These are phyloP conservation scores for Hesperia comma DNA, from an alignment of 2,888 invertebrate genomes.

Conservation along the genomic window DNA sequence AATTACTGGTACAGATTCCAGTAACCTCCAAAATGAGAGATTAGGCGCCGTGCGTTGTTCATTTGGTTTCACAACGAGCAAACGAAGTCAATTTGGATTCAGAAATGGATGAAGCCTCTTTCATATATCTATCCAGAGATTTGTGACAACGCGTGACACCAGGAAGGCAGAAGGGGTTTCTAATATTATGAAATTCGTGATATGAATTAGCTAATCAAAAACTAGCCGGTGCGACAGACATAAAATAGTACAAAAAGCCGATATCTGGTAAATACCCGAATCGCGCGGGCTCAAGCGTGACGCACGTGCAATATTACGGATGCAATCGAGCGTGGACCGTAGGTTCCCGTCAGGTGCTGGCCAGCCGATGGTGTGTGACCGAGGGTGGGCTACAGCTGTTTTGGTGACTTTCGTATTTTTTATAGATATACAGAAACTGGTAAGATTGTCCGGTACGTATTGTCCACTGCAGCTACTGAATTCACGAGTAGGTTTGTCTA, in stretches of 20 bases:
- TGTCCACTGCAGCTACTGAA: background rate
- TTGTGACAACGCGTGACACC: too few relatives aligned
- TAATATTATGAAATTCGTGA: too few relatives aligned
- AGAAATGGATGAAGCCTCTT: too few relatives aligned
- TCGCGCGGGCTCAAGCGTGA: slow-evolving; percentile 3
- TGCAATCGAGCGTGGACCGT: slow-evolving; percentile 46
- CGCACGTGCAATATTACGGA: slow-evolving; percentile 42
- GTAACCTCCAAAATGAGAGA: too few relatives aligned
- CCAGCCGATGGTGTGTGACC: slow-evolving; percentile 21
- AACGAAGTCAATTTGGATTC: too few relatives aligned
- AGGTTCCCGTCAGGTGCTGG: slow-evolving; percentile 34
- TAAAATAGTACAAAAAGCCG: background rate
- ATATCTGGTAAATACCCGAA: slow-evolving; percentile 2
- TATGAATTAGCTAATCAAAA: background rate
- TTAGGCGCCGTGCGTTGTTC: too few relatives aligned
- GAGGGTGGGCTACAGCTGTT: slow-evolving; percentile 21
- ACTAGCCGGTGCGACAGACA: background rate
- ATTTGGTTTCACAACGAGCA: too few relatives aligned
- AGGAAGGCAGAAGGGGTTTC: too few relatives aligned
- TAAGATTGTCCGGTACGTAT: too few relatives aligned
- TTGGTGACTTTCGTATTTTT: background rate
- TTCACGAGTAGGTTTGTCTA: background rate
- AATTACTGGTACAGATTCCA: too few relatives aligned
- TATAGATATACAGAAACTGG: too few relatives aligned
- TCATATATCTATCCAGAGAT: too few relatives aligned